Evolutionary conservation across 1,140 invertebrate genomes (phyloP), one percentile per base, ranked within the genome.

Genomic region (Drosophila kikkawai): DNA sequence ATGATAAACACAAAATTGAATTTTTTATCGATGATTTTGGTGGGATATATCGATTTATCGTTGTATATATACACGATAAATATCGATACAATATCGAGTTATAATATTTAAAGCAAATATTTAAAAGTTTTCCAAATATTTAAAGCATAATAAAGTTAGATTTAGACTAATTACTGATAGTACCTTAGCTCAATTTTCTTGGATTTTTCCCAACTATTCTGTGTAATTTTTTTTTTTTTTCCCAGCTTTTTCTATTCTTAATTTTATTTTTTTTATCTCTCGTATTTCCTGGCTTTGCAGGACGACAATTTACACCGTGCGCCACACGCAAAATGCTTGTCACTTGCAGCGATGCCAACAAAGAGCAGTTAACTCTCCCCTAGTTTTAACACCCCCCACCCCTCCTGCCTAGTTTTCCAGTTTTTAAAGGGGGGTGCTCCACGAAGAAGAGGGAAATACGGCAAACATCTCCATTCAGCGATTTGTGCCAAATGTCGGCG

Each of bases 291-390:
- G 59, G 11, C 13, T 37, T 22, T 29, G 36, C 55, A 61, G 55
- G 69, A 67, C 60, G 81, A 88, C 77, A 88, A 80, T 87, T 87
- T 88, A 88, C 84, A 88, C 77, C 85, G 73, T 79, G 84, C 75
- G 47, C 73, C 77, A 80, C 82, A 88, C 84, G 84, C 84, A 87
- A 88, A 88, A 90, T 80, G 79, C 85, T 90, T 90, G 85, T 90
- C 85, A 90, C 75, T 90, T 91, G 86, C 85, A 90, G 86, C 48
- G 63, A 51, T 75, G 78, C 81, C 80, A 90, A 88, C 85, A 90
- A 88, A 75, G 69, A 56, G 41, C 68, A 67, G 75, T 60, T 69
- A 34, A 37, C 60, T 36, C 32, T 4, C n/a, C 42, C 29, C 42
- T 9, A 19, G 39, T 26, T 9, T 29, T 26, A 36, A 19, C 34